Evolutionary conservation across 2,113 vertebrate species (phyloP).

Genomic region (Oncorhynchus tshawytscha): DNA sequence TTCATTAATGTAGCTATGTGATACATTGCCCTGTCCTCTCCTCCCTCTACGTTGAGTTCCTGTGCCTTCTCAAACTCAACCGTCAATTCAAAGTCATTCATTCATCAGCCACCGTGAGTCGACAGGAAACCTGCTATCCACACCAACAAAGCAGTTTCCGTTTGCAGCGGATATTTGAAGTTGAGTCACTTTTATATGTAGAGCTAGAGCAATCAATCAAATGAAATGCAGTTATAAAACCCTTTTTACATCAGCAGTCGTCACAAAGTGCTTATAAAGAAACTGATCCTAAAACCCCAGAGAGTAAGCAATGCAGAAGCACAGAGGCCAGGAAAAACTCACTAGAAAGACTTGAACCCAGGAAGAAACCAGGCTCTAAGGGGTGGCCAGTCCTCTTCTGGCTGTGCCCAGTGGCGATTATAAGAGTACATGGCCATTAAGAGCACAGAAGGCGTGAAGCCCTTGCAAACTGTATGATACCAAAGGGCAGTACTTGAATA

Average conservation of each 20-base stretch:
- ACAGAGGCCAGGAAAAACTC: no score
- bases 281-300: no score
- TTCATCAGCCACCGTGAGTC: not conserved
- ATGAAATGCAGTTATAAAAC: no score
- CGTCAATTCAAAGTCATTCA: not conserved
- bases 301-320: no score
- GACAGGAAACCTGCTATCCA: constrained; percentile 8
- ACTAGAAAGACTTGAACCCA: no score
- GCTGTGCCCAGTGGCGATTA: no score
- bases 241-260: no score
- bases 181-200: not conserved
- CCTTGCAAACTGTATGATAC: not conserved
- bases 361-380: no score
- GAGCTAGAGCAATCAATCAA: no score
- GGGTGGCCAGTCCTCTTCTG: no score
- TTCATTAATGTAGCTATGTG: not conserved
- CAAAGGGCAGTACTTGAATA: not conserved
- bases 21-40: no score
- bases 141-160: not conserved
- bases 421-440: not conserved
- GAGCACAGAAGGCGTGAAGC: not conserved
- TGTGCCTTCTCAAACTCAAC: not conserved
- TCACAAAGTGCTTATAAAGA: no score
- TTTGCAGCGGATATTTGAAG: not conserved
- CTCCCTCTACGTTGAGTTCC: not conserved